Percentiles rank a stretch among this genome's conserved stretches.
These are phyloP conservation scores for Plodia interpunctella DNA, from an alignment of 1,140 invertebrate species.

Conservation along the genomic window DNA sequence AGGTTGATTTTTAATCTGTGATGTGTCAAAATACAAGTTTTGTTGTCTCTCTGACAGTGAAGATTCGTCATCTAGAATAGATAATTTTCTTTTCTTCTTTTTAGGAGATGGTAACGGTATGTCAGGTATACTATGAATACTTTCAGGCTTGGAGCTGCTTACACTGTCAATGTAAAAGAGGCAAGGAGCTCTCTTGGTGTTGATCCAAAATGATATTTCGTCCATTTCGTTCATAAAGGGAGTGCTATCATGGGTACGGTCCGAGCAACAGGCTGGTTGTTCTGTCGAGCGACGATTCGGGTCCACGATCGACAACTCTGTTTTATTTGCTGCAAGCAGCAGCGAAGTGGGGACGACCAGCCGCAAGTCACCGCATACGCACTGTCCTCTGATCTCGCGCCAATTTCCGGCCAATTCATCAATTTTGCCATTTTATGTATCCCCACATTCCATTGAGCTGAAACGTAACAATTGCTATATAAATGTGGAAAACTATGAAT, in stretches of 20 bases:
- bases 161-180: constrained; percentile 58
- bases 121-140: constrained; percentile 33
- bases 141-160: constrained; percentile 48
- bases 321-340: not conserved
- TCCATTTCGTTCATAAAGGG: constrained; percentile 70
- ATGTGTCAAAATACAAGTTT: constrained; percentile 55
- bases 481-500: not conserved
- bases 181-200: constrained; percentile 61
- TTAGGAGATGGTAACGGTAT: constrained; percentile 39
- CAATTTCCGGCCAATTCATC: not conserved
- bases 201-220: constrained; percentile 65
- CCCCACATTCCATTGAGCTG: constrained; percentile 63
- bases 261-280: not conserved
- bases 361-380: constrained; percentile 21
- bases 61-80: constrained; percentile 50
- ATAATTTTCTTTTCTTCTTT: constrained; percentile 57
- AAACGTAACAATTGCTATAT: constrained; percentile 19
- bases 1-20: constrained; percentile 34
- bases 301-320: not conserved
- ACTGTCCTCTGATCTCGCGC: not conserved
- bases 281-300: not conserved
- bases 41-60: constrained; percentile 46
- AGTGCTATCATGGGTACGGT: constrained; percentile 20
- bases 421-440: constrained; percentile 38
- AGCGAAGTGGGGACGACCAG: constrained; percentile 31